Base-by-base conservation (phyloP, 1,140 invertebrate species). In the Dufourea novaeangliae region DNA sequence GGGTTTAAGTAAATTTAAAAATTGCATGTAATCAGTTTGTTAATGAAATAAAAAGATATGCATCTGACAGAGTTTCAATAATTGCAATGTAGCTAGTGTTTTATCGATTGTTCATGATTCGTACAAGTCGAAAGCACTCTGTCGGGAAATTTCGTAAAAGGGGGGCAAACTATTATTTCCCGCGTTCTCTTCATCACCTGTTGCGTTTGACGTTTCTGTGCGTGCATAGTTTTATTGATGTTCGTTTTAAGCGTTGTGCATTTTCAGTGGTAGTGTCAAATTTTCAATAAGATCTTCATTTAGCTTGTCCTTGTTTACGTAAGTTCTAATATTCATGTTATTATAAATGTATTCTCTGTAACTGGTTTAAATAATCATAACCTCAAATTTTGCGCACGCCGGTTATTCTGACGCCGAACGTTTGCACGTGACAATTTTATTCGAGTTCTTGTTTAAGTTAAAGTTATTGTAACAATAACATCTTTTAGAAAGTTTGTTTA, bases 121-220 rank as follows among this genome's bases (percentile, higher is more conserved):
- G 7, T 41, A 22, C 17, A 3, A 32, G 1, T 50, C 41, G 73
- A 67, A 25, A 14, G 41, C 44, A 39, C n/a, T 50, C 68, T 70
- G 54, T 7, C 39, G 54, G 64, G n/a, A n/a, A 39, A 29, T 62
- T 46, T 73, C 12, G 12, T 61, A 46, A 62, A 27, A 59, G 8
- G n/a, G 11, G 10, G 8, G 8, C 0, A 5, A 34, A 72, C 50
- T 25, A 22, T n/a, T n/a, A n/a, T 70, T 80, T 68, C 73, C 61
- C 80, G 81, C 80, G 80, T 10, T 54, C 54, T 72, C 3, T 17
- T 27, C 11, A 1, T 76, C 25, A 84, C 78, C 63, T 84, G 83
- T 84, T 84, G 83, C 83, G 27, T 82, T 64, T 29, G 57, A 44
- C 37, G 37, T 63, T 57, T n/a, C 12, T n/a, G 6, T 12, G 1